Percentiles rank a stretch among this genome's conserved stretches.
Evolutionary conservation across 2,888 invertebrate species (phyloP).

Genomic region (Pasiphila rectangulata): DNA sequence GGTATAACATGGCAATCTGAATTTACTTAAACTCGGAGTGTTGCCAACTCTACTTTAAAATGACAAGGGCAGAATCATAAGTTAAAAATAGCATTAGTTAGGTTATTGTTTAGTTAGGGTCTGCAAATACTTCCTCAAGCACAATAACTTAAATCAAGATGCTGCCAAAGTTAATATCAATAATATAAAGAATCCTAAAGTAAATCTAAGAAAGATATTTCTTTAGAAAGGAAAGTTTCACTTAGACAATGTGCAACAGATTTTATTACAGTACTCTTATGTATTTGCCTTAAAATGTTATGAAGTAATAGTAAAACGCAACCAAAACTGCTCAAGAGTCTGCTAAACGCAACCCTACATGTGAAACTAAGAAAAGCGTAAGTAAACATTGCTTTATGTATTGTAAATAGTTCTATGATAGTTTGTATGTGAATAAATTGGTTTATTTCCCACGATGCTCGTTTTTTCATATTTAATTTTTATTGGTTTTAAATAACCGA

Average conservation of each 20-base stretch:
- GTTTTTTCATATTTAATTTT: too few relatives aligned
- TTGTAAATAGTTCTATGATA: conserved; percentile 18
- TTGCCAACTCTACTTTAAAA: neutral
- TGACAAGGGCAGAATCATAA: neutral
- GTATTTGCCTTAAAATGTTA: neutral
- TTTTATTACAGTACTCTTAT: neutral
- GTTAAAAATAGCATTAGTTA: neutral
- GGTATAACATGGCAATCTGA: too few relatives aligned
- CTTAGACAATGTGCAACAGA: too few relatives aligned
- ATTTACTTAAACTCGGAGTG: neutral
- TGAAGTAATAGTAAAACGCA: neutral
- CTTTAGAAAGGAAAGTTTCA: neutral
- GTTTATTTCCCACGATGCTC: conserved; percentile 5
- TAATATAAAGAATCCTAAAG: too few relatives aligned
- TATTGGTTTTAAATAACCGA: too few relatives aligned
- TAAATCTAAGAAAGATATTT: too few relatives aligned
- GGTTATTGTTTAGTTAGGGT: conserved; percentile 1
- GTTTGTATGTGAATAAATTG: conserved; percentile 18
- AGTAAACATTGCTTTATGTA: conserved; percentile 5
- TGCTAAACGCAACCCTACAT: neutral
- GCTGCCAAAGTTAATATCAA: neutral
- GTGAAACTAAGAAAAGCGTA: conserved; percentile 4
- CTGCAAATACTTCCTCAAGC: neutral
- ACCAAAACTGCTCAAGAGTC: neutral
- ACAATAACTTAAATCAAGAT: neutral